A percentile compares a stretch with the other conserved stretches of the same genome.
Conservation (phyloP, 2,888 invertebrate genomes). For the Pollenia labialis region DNA sequence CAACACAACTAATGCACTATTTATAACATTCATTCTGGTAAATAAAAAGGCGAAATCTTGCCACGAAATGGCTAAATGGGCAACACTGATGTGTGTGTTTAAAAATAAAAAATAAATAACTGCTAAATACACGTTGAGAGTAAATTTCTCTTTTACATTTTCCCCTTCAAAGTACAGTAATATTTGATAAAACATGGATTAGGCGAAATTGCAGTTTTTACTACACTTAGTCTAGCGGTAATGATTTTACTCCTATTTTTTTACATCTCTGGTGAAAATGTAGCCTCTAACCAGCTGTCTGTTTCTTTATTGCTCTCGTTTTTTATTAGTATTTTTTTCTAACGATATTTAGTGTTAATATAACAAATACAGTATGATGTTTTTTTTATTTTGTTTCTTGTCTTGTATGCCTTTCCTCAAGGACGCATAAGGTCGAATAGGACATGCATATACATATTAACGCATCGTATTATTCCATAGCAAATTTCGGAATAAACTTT, state of each 20-base stretch:
- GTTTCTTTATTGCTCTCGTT: not conserved
- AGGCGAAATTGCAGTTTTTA: slow-evolving; percentile 26
- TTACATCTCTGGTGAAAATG: no score
- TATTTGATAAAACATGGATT: not conserved
- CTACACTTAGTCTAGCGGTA: no score
- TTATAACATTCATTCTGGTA: no score
- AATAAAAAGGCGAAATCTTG: no score
- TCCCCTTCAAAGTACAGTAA: not conserved
- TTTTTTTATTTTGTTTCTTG: not conserved
- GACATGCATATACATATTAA: slow-evolving; percentile 18
- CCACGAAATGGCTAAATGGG: no score
- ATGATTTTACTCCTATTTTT: no score
- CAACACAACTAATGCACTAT: no score
- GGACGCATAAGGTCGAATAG: slow-evolving; percentile 72
- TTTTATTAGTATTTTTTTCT: not conserved
- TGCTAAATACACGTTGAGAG: not conserved
- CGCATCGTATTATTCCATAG: slow-evolving; percentile 11
- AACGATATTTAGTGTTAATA: slow-evolving; percentile 17
- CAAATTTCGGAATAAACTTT: slow-evolving; percentile 30
- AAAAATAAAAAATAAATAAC: not conserved
- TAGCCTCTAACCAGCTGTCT: not conserved
- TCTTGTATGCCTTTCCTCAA: slow-evolving; percentile 45
- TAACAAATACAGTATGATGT: slow-evolving; percentile 29
- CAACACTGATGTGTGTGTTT: not conserved
- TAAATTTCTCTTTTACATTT: not conserved